Evolutionary conservation across 2,113 vertebrate genomes (phyloP), one percentile per base, ranked within the genome.

Genomic region (Grammomys dolichurus): DNA sequence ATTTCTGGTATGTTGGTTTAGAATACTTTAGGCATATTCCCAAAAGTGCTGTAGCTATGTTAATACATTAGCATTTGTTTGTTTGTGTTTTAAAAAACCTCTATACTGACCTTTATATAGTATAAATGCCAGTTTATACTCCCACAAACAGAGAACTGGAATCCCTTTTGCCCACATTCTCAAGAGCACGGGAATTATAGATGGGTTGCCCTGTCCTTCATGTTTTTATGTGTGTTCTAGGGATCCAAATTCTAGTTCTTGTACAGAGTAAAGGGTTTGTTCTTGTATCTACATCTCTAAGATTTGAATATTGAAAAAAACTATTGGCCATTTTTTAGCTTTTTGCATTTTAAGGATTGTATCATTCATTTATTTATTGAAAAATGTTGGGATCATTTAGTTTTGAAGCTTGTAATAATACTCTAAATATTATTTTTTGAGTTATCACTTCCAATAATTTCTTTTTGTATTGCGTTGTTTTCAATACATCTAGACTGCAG

Each of bases 161-260:
- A 84, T 43, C 6, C 12, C 12, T 16, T 26, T 43, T 28, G 2
- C n/a, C 6, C 22, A 43, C 13, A 63, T 63, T 40, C n/a, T 84
- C 58, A 43, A 82, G 19, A 58, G 77, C 31, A 80, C 31, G 36
- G 48, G 0, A 1, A 56, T 40, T 26, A 40, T 33, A 82, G 36
- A 22, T 40, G 9, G 4, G 19, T 19, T 58, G 4, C 33, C 11
- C 1, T 24, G 20, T 1, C 54, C 5, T n/a, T 22, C 33, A n/a
- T 24, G 54, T 2, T n/a, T 51, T 75, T 78, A 16, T 48, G 6
- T 51, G 26, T 40, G 4, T 78, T 58, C 20, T 82, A 20, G 54
- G 28, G 36, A 40, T n/a, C 54, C 36, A n/a, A 81, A 58, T 12
- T 33, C 7, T 13, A n/a, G 19, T n/a, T 56, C 51, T n/a, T 36